A percentile compares a stretch with the other conserved stretches of the same genome.
Evolutionary conservation across 2,797 vertebrate genomes (phyloP).

Genomic region (Anniella stebbinsi): DNA sequence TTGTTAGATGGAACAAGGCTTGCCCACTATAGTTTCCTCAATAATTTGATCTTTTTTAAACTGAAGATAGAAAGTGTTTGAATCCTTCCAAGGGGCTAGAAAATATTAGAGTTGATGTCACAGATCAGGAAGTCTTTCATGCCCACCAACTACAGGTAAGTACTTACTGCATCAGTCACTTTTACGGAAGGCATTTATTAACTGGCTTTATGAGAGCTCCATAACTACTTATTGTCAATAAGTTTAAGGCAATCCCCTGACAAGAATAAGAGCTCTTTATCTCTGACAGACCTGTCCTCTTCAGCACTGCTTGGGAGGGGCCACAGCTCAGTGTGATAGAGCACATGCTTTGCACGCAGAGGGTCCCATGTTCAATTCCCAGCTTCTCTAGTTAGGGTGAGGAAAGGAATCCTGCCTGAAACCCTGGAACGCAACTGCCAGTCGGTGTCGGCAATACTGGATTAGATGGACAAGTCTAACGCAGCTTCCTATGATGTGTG

Average conservation of each 20-base stretch:
- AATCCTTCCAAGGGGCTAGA: neutral
- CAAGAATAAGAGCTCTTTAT: neutral
- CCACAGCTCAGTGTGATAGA: too few species aligned
- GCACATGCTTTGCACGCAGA: too few species aligned
- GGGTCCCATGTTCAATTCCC: too few species aligned
- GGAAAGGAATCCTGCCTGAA: too few species aligned
- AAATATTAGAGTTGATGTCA: neutral
- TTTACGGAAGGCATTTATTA: neutral
- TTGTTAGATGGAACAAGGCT: neutral
- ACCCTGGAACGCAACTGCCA: too few species aligned
- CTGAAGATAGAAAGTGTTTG: neutral
- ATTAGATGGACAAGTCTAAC: too few species aligned
- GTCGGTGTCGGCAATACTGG: too few species aligned
- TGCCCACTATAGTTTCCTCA: neutral
- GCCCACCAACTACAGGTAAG: neutral
- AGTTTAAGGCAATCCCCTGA: conserved; percentile 23
- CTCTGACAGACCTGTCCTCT: neutral
- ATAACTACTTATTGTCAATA: neutral
- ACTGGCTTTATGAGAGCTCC: neutral
- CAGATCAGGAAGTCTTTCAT: neutral
- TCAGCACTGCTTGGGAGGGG: neutral
- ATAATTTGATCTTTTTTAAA: neutral
- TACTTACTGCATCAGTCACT: neutral
- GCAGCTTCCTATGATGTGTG: too few species aligned
- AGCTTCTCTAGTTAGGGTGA: too few species aligned